phyloP scores from a whole-genome alignment of 1,140 invertebrate genomes.

The Homarus americanus region DNA sequence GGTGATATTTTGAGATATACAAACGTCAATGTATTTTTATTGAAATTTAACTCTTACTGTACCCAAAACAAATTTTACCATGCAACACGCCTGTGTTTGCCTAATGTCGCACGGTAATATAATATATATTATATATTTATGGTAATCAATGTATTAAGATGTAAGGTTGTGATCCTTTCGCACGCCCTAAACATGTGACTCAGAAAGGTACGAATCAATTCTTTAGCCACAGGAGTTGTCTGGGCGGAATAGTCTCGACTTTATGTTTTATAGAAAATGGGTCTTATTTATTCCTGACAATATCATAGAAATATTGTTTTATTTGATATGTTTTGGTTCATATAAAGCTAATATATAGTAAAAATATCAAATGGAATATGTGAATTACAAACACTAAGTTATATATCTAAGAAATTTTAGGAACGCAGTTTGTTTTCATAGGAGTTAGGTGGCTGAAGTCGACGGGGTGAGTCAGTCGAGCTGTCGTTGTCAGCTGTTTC shows the following conservation, averaged over 20 bases:
- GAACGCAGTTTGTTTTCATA: slow-evolving; percentile 30
- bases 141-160: too few relatives aligned
- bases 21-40: too few relatives aligned
- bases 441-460: slow-evolving; percentile 19
- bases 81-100: too few relatives aligned
- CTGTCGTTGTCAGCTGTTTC: slow-evolving; percentile 60
- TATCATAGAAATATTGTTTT: not conserved
- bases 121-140: too few relatives aligned
- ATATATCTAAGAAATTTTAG: not conserved
- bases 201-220: not conserved
- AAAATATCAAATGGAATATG: not conserved
- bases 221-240: not conserved
- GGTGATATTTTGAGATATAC: too few relatives aligned
- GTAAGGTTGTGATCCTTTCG: too few relatives aligned
- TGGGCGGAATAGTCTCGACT: not conserved
- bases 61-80: too few relatives aligned
- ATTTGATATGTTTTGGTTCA: not conserved
- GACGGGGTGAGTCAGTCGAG: slow-evolving; percentile 31
- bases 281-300: not conserved
- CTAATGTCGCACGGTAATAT: too few relatives aligned
- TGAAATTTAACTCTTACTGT: too few relatives aligned
- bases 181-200: not conserved
- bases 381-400: not conserved
- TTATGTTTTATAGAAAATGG: not conserved
- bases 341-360: not conserved